Evolutionary conservation across 2,113 vertebrate genomes (phyloP).

Genomic region (Ptychochromis oligacanthus): DNA sequence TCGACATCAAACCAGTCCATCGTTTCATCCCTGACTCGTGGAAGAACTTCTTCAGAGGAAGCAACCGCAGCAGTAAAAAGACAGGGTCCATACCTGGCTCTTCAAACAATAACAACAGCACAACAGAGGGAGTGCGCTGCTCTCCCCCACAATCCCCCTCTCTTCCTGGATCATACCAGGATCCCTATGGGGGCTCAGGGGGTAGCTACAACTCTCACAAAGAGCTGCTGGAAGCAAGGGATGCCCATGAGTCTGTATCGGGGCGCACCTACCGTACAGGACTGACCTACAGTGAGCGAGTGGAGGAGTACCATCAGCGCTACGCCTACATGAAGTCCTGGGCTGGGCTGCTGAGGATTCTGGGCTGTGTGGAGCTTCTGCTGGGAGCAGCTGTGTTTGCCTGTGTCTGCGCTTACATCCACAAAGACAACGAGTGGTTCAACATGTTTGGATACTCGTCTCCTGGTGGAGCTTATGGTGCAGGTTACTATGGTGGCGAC

Average conservation of each 20-base stretch:
- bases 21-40: slow-evolving; percentile 96
- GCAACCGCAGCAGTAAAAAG: slow-evolving; percentile 67
- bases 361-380: slow-evolving; percentile 89
- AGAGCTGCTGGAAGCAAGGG: slow-evolving; percentile 80
- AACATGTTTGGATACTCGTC: slow-evolving; percentile 91
- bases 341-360: slow-evolving; percentile 92
- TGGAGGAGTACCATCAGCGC: slow-evolving; percentile 86
- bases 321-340: slow-evolving; percentile 98
- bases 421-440: slow-evolving; percentile 98
- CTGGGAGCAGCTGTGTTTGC: slow-evolving; percentile 93
- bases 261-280: slow-evolving; percentile 77
- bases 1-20: slow-evolving; percentile 90
- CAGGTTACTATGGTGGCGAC: slow-evolving; percentile 21
- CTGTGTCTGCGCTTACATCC: slow-evolving; percentile 94
- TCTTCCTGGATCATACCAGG: slow-evolving; percentile 76
- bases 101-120: slow-evolving; percentile 74
- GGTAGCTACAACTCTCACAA: slow-evolving; percentile 82
- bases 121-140: slow-evolving; percentile 84
- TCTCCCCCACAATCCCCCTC: slow-evolving; percentile 88
- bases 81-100: slow-evolving; percentile 77
- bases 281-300: slow-evolving; percentile 86
- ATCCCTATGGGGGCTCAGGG: slow-evolving; percentile 81
- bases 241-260: slow-evolving; percentile 74
- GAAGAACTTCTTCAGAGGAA: slow-evolving; percentile 91
- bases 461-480: slow-evolving; percentile 78